These are phyloP conservation scores for Pachliopta kotzebuea DNA, from an alignment of 2,888 invertebrate genomes.

Conservation along the genomic window DNA sequence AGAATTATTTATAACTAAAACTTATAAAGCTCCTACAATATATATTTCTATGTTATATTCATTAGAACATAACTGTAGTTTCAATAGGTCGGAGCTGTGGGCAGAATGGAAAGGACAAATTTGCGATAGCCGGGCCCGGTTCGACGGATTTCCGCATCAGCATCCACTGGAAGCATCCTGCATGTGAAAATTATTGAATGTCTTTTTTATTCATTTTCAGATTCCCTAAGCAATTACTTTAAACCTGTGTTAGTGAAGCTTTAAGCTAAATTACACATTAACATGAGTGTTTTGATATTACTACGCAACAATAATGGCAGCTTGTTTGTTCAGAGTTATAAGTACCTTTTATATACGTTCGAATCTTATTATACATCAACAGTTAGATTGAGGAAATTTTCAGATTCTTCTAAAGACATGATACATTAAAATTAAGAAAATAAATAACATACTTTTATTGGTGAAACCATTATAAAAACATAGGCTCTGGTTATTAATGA, in stretches of 20 bases:
- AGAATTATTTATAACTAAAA: too few species aligned
- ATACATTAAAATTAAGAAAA: too few species aligned
- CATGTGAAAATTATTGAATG: slow-evolving; percentile 31
- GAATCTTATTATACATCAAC: too few species aligned
- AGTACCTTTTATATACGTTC: background rate
- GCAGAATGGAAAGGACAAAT: slow-evolving; percentile 53
- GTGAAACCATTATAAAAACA: too few species aligned
- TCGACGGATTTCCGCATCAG: slow-evolving; percentile 59
- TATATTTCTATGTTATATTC: background rate
- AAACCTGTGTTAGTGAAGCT: background rate
- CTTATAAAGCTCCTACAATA: too few species aligned
- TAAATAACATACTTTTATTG: too few species aligned
- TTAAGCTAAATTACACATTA: background rate
- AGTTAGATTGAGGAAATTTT: too few species aligned
- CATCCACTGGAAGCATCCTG: slow-evolving; percentile 42
- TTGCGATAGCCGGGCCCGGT: slow-evolving; percentile 50
- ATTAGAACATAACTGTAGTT: slow-evolving; percentile 1
- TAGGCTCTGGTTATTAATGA: too few species aligned
- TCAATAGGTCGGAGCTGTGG: slow-evolving; percentile 32
- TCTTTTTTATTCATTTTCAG: slow-evolving; percentile 16
- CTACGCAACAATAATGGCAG: background rate
- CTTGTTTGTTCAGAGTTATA: background rate
- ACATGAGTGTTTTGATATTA: background rate
- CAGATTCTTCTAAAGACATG: too few species aligned
- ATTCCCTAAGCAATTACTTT: background rate